Conservation (phyloP, 2,888 invertebrate species). For the Thecophora atra region DNA sequence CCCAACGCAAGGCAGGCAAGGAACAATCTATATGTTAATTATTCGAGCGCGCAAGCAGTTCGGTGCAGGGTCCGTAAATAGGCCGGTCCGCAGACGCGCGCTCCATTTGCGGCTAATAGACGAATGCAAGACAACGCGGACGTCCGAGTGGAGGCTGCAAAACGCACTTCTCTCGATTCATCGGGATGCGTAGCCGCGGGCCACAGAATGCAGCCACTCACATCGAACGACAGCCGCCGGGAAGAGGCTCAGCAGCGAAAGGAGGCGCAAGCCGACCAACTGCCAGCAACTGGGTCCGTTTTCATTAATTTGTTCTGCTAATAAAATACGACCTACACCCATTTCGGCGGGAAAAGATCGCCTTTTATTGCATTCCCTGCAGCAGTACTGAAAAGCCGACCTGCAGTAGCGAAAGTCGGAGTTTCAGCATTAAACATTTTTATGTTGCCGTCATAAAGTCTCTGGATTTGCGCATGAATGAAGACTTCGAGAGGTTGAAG, state of each 20-base stretch:
- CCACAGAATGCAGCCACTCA: too few species aligned
- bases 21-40: constrained; percentile 37
- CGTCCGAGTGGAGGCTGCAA: neutral
- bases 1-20: constrained; percentile 9
- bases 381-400: neutral
- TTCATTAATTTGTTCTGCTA: constrained; percentile 41
- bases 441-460: constrained; percentile 28
- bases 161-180: neutral
- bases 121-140: neutral
- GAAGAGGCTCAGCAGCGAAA: neutral
- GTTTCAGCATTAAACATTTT: constrained; percentile 24
- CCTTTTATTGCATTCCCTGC: constrained; percentile 33
- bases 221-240: neutral
- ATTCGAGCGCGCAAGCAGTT: neutral
- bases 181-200: too few species aligned
- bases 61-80: neutral
- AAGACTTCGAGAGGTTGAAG: constrained; percentile 6
- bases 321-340: constrained; percentile 34
- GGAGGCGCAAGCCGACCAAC: neutral
- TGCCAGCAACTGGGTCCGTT: neutral
- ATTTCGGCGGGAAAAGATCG: constrained; percentile 9
- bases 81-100: neutral
- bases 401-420: neutral
- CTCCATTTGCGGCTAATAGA: constrained; percentile 22
- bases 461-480: constrained; percentile 17